Base-by-base conservation (phyloP, 2,113 vertebrate species). In the Piaya cayana region DNA sequence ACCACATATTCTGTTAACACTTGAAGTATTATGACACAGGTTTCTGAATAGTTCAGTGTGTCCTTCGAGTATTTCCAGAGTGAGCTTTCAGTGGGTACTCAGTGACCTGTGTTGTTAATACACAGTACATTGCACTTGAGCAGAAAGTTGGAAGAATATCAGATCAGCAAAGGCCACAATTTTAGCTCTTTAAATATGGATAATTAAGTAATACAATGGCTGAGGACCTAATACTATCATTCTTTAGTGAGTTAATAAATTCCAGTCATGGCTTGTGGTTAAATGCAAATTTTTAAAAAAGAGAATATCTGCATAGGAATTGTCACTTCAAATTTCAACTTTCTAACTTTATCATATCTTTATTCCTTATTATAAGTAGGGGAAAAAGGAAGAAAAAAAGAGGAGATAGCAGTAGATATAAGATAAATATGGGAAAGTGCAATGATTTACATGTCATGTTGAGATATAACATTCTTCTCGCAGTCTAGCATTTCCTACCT, bases 171-270 rank as follows among this genome's bases (percentile, higher is more conserved):
- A 94, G 96, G 52, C 56, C 70, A 96, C 93, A 47, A 65, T 95
- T 97, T 95, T 95, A 97, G 86, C 85, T 95, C 82, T 96, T 98
- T 96, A 97, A 97, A 86, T 93, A 97, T 72, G 97, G 96, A 58
- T 95, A 98, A 98, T 98, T 98, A 98, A 98, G 94, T 95, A 96
- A 92, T 71, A 95, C 96, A 90, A 82, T 91, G 88, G 74, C 91
- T 94, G 72, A 97, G 90, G 95, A 94, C 96, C 95, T 96, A 94
- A 91, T 63, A 72, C 67, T 88, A 95, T 95, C 76, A 92, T 86
- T 97, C 96, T 95, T 91, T 96, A 96, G 90, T 30, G 75, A 97
- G 96, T 97, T 97, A 97, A 97, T 97, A 97, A 97, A 97, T 98
- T 97, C 96, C 67, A 90, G 95, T 93, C 94, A 95, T 96, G 89